phyloP scores from a whole-genome alignment of 1,140 invertebrate genomes.

The Eumaeus atala region DNA sequence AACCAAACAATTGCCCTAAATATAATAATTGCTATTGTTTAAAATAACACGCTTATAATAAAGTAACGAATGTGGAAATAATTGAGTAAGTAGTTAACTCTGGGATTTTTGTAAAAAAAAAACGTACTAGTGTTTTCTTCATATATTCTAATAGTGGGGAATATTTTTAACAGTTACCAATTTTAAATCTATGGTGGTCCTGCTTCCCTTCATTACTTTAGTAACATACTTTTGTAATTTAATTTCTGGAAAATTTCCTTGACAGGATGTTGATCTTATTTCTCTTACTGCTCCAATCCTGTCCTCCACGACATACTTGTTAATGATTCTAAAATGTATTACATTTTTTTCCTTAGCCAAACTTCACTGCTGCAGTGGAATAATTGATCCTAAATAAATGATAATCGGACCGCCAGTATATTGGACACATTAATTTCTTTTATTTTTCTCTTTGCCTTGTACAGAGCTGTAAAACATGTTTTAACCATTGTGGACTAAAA shows the following conservation, averaged over 20 bases:
- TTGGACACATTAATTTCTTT: conserved; percentile 20
- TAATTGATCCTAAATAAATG: conserved; percentile 50
- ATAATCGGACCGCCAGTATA: conserved; percentile 51
- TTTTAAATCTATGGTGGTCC: conserved; percentile 28
- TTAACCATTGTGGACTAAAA: conserved; percentile 70
- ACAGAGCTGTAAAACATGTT: conserved; percentile 69
- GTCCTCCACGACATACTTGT: conserved; percentile 34
- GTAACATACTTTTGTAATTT: conserved; percentile 4
- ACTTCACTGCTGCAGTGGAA: conserved; percentile 70
- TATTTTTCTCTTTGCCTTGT: conserved; percentile 43
- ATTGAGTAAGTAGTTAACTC: too few relatives aligned
- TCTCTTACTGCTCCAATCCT: conserved; percentile 60
- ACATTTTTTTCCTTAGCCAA: conserved; percentile 61
- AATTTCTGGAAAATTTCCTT: conserved; percentile 66
- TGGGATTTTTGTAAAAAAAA: too few relatives aligned
- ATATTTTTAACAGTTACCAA: background rate
- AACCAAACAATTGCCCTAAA: too few relatives aligned
- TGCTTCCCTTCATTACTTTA: conserved; percentile 4
- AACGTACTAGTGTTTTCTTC: too few relatives aligned
- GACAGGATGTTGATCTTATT: conserved; percentile 63
- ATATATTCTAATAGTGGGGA: too few relatives aligned
- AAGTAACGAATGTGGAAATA: too few relatives aligned
- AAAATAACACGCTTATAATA: too few relatives aligned
- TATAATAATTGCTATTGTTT: too few relatives aligned
- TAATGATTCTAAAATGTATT: conserved; percentile 47